Conservation (phyloP, 2,888 invertebrate species). For the Caenorhabditis auriculariae region DNA sequence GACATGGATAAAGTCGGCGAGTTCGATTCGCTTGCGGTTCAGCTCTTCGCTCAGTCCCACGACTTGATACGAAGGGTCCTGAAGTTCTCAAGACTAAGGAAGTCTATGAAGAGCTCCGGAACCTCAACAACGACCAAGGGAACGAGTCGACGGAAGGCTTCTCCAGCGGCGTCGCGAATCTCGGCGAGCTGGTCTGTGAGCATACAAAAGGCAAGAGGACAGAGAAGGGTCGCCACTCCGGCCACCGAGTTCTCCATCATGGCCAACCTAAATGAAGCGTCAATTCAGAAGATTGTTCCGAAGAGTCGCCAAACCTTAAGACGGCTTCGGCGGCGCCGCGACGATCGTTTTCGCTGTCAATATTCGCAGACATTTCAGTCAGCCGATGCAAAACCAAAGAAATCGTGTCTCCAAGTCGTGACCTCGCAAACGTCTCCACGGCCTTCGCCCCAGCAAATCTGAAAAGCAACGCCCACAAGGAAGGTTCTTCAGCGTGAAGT, state of each 20-base stretch:
- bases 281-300: too few species aligned
- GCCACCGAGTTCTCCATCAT: too few species aligned
- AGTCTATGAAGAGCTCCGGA: background rate
- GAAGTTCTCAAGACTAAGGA: too few species aligned
- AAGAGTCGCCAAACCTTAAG: too few species aligned
- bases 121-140: slow-evolving; percentile 54
- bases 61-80: slow-evolving; percentile 7
- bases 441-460: slow-evolving; percentile 43
- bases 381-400: slow-evolving; percentile 25
- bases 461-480: background rate
- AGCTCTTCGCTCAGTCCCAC: slow-evolving; percentile 20
- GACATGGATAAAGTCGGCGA: slow-evolving; percentile 50
- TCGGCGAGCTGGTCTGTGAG: slow-evolving; percentile 47
- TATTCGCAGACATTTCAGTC: slow-evolving; percentile 16
- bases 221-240: slow-evolving; percentile 47
- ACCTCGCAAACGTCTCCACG: slow-evolving; percentile 39
- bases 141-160: slow-evolving; percentile 53
- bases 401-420: slow-evolving; percentile 28
- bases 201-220: slow-evolving; percentile 51
- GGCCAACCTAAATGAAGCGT: too few species aligned
- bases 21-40: slow-evolving; percentile 12
- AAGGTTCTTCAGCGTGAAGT: background rate
- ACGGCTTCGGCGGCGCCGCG: slow-evolving; percentile 29
- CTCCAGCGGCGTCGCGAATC: slow-evolving; percentile 52
- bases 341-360: slow-evolving; percentile 23